A percentile compares a stretch with the other conserved stretches of the same genome.
Evolutionary conservation across 2,888 invertebrate genomes (phyloP).

Genomic region (Lapara coniferarum): DNA sequence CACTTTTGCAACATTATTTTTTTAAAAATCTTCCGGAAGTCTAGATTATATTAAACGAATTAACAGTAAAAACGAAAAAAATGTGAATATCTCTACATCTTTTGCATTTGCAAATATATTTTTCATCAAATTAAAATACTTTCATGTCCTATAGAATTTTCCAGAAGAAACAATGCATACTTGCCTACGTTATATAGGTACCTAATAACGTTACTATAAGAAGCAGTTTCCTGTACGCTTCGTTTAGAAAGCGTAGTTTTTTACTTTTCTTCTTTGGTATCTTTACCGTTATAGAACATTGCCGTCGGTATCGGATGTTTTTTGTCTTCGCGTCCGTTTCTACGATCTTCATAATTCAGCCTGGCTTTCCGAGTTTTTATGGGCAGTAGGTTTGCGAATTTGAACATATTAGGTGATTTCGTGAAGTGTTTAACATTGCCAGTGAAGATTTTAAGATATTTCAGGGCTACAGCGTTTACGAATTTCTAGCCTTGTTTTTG

Average conservation of each 20-base stretch:
- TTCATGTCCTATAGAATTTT: no score
- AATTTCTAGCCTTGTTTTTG: no score
- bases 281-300: background rate
- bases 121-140: no score
- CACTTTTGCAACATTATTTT: no score
- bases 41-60: no score
- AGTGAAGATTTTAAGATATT: no score
- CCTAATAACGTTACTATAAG: background rate
- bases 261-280: background rate
- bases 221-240: background rate
- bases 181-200: background rate
- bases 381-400: background rate
- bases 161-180: no score
- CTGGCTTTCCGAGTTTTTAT: background rate
- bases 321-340: constrained; percentile 1
- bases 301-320: constrained; percentile 11
- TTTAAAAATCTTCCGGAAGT: no score
- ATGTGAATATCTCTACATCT: no score
- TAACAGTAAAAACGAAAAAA: no score
- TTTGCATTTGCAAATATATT: no score
- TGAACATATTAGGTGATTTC: background rate
- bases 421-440: background rate
- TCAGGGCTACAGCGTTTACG: no score
- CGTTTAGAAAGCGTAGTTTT: constrained; percentile 5
- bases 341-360: constrained; percentile 14